These are phyloP conservation scores for Drosophila quadrilineata DNA, from an alignment of 1,140 invertebrate species.

Conservation along the genomic window DNA sequence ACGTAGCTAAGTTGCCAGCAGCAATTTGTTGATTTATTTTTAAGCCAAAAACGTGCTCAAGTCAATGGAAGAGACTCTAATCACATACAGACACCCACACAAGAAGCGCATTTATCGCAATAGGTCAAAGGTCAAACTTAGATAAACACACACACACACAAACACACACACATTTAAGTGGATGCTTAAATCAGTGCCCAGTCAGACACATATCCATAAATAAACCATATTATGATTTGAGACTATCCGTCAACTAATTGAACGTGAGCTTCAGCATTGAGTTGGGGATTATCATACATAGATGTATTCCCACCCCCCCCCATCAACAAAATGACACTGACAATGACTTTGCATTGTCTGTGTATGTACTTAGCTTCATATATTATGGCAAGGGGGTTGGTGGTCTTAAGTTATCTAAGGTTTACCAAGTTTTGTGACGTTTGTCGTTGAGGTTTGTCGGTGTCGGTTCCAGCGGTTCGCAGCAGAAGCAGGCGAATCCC, in stretches of 20 bases:
- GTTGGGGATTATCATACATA: too few species aligned
- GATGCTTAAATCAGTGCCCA: too few species aligned
- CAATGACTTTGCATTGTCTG: conserved; percentile 25
- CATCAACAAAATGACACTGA: not conserved
- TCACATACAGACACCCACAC: not conserved
- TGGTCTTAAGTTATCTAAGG: too few species aligned
- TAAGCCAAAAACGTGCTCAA: conserved; percentile 34
- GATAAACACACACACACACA: too few species aligned
- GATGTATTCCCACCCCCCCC: too few species aligned
- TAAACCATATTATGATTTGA: not conserved
- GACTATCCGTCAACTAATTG: conserved; percentile 39
- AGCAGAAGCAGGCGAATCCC: conserved; percentile 67
- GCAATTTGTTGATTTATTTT: conserved; percentile 10
- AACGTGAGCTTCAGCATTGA: conserved; percentile 30
- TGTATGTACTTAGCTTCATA: too few species aligned
- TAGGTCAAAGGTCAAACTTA: not conserved
- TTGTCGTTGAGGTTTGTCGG: not conserved
- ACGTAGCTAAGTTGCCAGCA: not conserved
- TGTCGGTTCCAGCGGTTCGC: conserved; percentile 21
- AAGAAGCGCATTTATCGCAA: not conserved
- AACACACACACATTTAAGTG: too few species aligned
- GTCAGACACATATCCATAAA: not conserved
- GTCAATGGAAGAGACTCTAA: conserved; percentile 20
- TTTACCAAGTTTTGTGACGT: conserved; percentile 32
- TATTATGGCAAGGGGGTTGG: too few species aligned